Evolutionary conservation across 2,797 vertebrate genomes (phyloP).

Genomic region (Pitangus sulphuratus): DNA sequence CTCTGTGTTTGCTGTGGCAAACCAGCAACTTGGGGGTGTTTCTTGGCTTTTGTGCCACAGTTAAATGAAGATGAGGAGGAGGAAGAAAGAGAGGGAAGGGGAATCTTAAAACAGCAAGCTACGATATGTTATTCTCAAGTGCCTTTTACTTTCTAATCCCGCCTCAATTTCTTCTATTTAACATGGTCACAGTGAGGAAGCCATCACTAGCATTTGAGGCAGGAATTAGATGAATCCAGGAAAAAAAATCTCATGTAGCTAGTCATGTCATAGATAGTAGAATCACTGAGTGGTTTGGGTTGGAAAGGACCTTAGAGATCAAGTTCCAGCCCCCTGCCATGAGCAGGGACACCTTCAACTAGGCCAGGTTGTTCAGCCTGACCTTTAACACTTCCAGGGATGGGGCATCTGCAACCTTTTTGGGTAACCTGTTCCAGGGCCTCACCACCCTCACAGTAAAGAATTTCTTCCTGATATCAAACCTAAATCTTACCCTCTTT

Average conservation of each 20-base stretch:
- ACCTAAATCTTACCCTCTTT: background rate
- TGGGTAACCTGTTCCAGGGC: background rate
- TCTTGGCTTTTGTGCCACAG: background rate
- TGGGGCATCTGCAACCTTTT: background rate
- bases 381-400: background rate
- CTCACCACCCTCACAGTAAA: background rate
- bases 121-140: background rate
- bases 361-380: background rate
- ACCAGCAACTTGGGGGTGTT: background rate
- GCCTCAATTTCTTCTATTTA: background rate
- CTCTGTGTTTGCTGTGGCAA: background rate
- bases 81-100: background rate
- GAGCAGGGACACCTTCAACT: rapidly evolving
- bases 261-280: background rate
- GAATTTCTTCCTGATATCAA: background rate
- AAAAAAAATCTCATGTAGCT: background rate
- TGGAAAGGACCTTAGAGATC: background rate
- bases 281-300: background rate
- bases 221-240: background rate
- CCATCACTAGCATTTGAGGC: background rate
- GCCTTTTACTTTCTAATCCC: background rate
- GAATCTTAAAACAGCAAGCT: background rate
- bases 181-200: background rate
- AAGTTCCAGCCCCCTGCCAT: background rate
- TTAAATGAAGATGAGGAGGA: background rate